Conservation (phyloP, 2,888 invertebrate species). For the Synergus laeviventris region DNA sequence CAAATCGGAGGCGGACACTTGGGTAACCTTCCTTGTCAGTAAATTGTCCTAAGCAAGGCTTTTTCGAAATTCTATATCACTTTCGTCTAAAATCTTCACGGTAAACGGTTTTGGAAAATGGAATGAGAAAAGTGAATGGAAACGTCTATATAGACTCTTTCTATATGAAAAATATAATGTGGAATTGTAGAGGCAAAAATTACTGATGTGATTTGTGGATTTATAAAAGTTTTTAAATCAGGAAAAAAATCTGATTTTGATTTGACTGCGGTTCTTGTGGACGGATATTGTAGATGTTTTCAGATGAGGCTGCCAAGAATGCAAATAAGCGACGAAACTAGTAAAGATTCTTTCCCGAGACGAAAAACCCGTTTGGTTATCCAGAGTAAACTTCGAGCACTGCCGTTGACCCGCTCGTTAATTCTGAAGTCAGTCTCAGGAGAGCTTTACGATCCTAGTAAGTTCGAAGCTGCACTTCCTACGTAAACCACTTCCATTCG, state of each 20-base stretch:
- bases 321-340: slow-evolving; percentile 20
- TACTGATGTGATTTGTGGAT: no score
- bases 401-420: slow-evolving; percentile 63
- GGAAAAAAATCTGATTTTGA: no score
- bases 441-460: slow-evolving; percentile 63
- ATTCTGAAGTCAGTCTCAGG: slow-evolving; percentile 65
- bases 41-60: slow-evolving; percentile 56
- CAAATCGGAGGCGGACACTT: no score
- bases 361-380: slow-evolving; percentile 46
- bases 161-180: no score
- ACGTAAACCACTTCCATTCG: slow-evolving; percentile 57
- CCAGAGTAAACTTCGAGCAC: slow-evolving; percentile 51
- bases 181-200: no score
- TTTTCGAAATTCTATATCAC: slow-evolving; percentile 42
- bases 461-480: slow-evolving; percentile 56
- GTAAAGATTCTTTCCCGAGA: slow-evolving; percentile 16
- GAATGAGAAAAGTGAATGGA: no score
- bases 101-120: no score
- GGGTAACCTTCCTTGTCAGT: no score
- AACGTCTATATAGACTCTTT: no score
- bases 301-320: slow-evolving; percentile 4
- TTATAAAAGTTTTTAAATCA: no score
- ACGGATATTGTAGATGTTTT: background rate
- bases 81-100: background rate
- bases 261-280: background rate